phyloP scores from a whole-genome alignment of 2,797 vertebrate species.

The Euphonia xanthogaster region DNA sequence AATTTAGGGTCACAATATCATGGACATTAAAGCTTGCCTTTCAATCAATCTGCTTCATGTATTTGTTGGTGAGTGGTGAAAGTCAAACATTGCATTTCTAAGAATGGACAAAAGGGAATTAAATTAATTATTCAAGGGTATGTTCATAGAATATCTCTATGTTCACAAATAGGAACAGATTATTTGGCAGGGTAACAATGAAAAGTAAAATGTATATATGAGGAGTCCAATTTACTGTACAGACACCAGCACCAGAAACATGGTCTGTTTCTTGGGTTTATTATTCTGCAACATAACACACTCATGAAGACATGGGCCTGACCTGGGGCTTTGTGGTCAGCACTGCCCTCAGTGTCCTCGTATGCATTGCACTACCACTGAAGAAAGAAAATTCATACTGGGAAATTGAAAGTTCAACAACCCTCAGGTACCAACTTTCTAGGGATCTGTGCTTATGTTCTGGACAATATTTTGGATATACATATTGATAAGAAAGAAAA shows the following conservation, averaged over 20 bases:
- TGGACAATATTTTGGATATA: background rate
- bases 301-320: background rate
- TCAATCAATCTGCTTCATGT: background rate
- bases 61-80: background rate
- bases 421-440: background rate
- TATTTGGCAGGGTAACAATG: background rate
- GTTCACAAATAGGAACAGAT: background rate
- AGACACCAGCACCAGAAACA: background rate
- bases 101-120: background rate
- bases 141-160: background rate
- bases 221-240: background rate
- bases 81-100: background rate
- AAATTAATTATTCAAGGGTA: background rate
- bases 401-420: background rate
- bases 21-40: background rate
- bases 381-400: background rate
- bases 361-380: accelerated
- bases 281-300: background rate
- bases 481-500: background rate
- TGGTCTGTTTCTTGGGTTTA: background rate
- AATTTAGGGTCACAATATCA: background rate
- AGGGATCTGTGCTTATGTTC: background rate
- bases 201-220: background rate
- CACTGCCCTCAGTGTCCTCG: background rate
- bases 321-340: background rate